Percentiles rank a stretch among this genome's conserved stretches.
Evolutionary conservation across 1,140 invertebrate species (phyloP).

Genomic region (Drosophila micromelanica): DNA sequence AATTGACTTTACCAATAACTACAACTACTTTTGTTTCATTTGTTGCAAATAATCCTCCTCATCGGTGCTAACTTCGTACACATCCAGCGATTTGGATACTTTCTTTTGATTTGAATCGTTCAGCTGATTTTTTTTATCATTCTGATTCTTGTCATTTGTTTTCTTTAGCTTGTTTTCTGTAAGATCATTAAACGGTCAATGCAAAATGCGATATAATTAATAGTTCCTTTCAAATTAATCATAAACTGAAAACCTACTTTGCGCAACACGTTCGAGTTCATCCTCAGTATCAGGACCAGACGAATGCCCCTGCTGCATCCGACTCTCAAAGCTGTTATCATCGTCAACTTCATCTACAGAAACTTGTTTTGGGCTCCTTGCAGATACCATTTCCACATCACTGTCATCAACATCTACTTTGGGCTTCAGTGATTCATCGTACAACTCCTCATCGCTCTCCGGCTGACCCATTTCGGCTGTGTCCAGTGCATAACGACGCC

Average conservation of each 20-base stretch:
- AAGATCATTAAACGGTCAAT: neutral
- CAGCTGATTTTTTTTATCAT: neutral
- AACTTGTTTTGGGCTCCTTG: neutral
- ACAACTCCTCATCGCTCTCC: conserved; percentile 86
- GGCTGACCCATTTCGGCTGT: conserved; percentile 80
- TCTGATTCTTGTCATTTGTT: conserved; percentile 6
- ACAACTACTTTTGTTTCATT: conserved; percentile 27
- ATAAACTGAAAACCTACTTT: conserved; percentile 38
- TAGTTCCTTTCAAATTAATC: neutral
- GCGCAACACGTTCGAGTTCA: conserved; percentile 85
- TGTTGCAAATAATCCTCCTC: conserved; percentile 70
- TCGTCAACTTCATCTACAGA: conserved; percentile 10
- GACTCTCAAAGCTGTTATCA: conserved; percentile 1
- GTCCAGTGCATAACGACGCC: conserved; percentile 88
- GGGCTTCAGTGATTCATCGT: conserved; percentile 74
- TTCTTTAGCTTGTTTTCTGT: conserved; percentile 42
- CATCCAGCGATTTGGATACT: conserved; percentile 28
- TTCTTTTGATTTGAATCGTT: conserved; percentile 9
- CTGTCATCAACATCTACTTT: conserved; percentile 5
- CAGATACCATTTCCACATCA: neutral
- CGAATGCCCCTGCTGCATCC: neutral
- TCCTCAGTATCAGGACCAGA: conserved; percentile 86
- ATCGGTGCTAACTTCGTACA: conserved; percentile 66
- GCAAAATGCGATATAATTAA: neutral
- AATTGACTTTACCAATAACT: neutral